phyloP scores from a whole-genome alignment of 2,888 invertebrate species.

The Tiliacea citrago region DNA sequence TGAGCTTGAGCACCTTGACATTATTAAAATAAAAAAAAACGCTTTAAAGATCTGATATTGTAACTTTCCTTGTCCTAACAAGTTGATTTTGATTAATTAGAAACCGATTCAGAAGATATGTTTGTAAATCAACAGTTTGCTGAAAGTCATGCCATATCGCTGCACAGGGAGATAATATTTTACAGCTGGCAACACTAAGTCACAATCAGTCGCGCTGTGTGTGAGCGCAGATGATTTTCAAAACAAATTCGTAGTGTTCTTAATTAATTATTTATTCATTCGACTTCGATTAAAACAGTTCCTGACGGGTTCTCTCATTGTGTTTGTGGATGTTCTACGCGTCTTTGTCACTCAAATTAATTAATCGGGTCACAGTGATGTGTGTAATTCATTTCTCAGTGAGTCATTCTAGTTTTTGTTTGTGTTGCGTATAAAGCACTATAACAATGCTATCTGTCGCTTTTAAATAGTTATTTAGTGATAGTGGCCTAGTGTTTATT shows the following conservation, averaged over 20 bases:
- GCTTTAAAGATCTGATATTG: too few relatives aligned
- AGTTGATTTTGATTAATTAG: too few relatives aligned
- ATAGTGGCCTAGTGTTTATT: constrained; percentile 51
- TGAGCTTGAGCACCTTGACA: too few relatives aligned
- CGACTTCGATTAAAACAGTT: constrained; percentile 20
- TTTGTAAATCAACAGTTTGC: constrained; percentile 21
- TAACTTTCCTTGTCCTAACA: too few relatives aligned
- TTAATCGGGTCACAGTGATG: constrained; percentile 65
- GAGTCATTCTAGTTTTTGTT: constrained; percentile 71
- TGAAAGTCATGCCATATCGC: not conserved
- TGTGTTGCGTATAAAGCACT: constrained; percentile 63
- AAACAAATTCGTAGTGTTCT: constrained; percentile 45
- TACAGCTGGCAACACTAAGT: constrained; percentile 44
- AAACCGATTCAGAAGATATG: too few relatives aligned
- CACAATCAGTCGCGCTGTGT: constrained; percentile 32
- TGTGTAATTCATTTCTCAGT: constrained; percentile 61
- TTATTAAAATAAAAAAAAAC: too few relatives aligned
- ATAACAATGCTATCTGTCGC: constrained; percentile 72
- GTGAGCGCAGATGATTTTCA: constrained; percentile 47
- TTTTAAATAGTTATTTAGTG: constrained; percentile 66
- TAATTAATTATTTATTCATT: constrained; percentile 26
- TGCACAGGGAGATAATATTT: constrained; percentile 18
- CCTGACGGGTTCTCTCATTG: constrained; percentile 10
- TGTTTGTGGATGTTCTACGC: constrained; percentile 20
- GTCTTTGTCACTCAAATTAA: constrained; percentile 31